Evolutionary conservation across 2,888 invertebrate genomes (phyloP), one percentile per base, ranked within the genome.

Genomic region (Falcaria lacertinaria): DNA sequence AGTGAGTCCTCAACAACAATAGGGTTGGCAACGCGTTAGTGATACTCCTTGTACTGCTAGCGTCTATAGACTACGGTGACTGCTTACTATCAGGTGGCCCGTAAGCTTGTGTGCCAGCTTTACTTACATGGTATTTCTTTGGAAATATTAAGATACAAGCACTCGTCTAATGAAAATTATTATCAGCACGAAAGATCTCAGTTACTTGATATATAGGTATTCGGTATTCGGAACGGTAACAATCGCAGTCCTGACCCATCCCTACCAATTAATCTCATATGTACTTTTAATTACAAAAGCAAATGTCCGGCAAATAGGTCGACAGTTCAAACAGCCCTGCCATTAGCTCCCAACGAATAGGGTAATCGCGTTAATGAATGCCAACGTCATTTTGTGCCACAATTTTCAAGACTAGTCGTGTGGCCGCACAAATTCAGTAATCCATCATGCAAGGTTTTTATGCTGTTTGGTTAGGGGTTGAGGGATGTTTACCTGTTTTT

Each of bases 331-430:
- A 79, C 73, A 73, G 63, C 59, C 60, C 68, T 62, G 63, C 69
- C 72, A 71, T 75, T 76, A 75, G 72, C 72, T 73, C 72, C 71
- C 74, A 80, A 82, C 76, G 72, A 66, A 64, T 65, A 60, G 61
- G 66, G 76, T 81, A 83, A 83, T 84, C 79, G 78, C 61, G 64
- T 69, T 80, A 81, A 84, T 84, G 79, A 81, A 83, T 80, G 80
- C 76, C 63, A 56, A 64, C 69, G 64, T 68, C 73, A 77, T 73
- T 76, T 63, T 60, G 63, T 57, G 64, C 57, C 60, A 58, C 54
- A 28, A 33, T 33, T 39, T 39, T 33, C 17, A 39, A 39, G 19
- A 33, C 37, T 22, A 2, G 22, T 14, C 37, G 37, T 37, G 37
- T 15, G 14, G 37, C 25, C 37, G 37, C 37, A 37, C 37, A 15